Percentiles rank a stretch among this genome's conserved stretches.
These are phyloP conservation scores for Neoascia interrupta DNA, from an alignment of 2,888 invertebrate species.

Conservation along the genomic window DNA sequence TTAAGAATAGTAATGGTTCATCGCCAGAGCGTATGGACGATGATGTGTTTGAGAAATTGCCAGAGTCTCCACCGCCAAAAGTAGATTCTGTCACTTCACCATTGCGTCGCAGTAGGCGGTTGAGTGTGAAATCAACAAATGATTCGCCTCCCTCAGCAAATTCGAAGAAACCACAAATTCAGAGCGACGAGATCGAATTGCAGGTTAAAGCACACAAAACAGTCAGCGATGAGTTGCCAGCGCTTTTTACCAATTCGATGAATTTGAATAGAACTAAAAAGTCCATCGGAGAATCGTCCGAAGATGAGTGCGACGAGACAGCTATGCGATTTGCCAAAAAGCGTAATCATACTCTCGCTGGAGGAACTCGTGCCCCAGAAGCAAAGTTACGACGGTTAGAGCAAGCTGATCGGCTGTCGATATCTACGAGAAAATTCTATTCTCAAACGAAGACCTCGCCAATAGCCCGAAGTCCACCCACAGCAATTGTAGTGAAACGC, in stretches of 20 bases:
- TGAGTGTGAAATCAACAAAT: slow-evolving; percentile 36
- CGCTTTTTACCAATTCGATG: slow-evolving; percentile 76
- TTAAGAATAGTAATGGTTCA: slow-evolving; percentile 24
- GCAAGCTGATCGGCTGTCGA: slow-evolving; percentile 45
- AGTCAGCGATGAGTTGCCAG: slow-evolving; percentile 72
- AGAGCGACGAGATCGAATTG: slow-evolving; percentile 4
- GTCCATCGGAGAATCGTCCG: slow-evolving; percentile 51
- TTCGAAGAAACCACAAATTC: slow-evolving; percentile 47
- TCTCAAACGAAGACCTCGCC: slow-evolving; percentile 60
- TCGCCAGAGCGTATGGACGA: slow-evolving; percentile 56
- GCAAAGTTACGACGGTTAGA: slow-evolving; percentile 66
- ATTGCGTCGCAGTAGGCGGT: slow-evolving; percentile 26
- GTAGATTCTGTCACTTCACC: neutral
- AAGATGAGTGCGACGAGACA: slow-evolving; percentile 31
- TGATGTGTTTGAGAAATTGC: slow-evolving; percentile 57
- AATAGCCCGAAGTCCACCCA: slow-evolving; percentile 7
- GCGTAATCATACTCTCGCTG: slow-evolving; percentile 46
- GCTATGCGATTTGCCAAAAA: slow-evolving; percentile 33
- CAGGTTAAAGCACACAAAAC: slow-evolving; percentile 18
- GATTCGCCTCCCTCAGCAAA: slow-evolving; percentile 53
- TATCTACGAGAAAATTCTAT: slow-evolving; percentile 73
- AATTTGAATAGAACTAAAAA: slow-evolving; percentile 72
- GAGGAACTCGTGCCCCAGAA: slow-evolving; percentile 41
- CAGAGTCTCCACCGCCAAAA: slow-evolving; percentile 36
- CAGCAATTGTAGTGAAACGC: neutral